Percentiles rank a stretch among this genome's conserved stretches.
These are phyloP conservation scores for Cichlasoma orientale DNA, from an alignment of 2,797 vertebrate genomes.

Conservation along the genomic window DNA sequence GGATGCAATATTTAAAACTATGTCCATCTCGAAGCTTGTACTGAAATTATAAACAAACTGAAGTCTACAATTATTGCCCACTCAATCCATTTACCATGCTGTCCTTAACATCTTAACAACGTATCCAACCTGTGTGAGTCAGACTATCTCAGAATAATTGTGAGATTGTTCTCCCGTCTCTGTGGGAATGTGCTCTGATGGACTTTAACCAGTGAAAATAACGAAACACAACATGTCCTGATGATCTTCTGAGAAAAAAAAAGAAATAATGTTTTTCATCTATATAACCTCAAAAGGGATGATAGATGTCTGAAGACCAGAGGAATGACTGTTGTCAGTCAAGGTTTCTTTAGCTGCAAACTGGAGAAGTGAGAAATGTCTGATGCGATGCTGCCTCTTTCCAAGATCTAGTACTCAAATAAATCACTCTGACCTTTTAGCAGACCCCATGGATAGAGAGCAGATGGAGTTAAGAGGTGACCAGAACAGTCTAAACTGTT, in stretches of 20 bases:
- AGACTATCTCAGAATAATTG: neutral
- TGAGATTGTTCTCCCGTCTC: conserved; percentile 12
- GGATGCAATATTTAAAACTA: neutral
- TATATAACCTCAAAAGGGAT: neutral
- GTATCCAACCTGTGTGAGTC: neutral
- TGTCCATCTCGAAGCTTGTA: fast-evolving
- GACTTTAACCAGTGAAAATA: conserved; percentile 38
- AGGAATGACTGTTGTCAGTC: neutral
- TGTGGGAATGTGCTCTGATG: conserved; percentile 34
- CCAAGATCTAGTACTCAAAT: neutral
- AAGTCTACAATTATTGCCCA: neutral
- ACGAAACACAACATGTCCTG: conserved; percentile 42
- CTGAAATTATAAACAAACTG: neutral
- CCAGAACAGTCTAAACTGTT: conserved; percentile 22
- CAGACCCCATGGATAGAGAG: neutral
- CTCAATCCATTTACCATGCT: neutral
- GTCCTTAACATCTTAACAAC: neutral
- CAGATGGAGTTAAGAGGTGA: conserved; percentile 26
- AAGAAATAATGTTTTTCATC: fast-evolving
- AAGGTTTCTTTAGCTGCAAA: neutral
- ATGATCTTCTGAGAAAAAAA: neutral
- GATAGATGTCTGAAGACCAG: neutral
- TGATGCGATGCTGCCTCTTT: neutral
- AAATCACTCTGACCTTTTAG: conserved; percentile 4
- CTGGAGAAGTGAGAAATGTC: neutral